Evolutionary conservation across 1,140 invertebrate genomes (phyloP).

Genomic region (Zaprionus kolodkinae): DNA sequence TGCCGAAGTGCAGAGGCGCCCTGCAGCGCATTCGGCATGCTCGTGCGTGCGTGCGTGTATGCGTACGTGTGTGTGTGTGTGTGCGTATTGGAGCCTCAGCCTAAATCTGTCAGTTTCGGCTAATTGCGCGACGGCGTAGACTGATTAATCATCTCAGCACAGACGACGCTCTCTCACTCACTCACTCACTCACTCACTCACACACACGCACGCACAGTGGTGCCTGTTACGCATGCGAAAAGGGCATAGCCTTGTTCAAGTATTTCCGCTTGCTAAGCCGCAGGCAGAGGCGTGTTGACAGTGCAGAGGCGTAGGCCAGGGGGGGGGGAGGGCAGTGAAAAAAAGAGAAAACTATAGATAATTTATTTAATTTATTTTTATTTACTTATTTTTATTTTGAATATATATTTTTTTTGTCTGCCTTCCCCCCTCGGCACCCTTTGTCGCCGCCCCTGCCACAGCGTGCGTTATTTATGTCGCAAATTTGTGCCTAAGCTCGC

Average conservation of each 20-base stretch:
- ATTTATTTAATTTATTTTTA: no score
- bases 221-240: constrained; percentile 45
- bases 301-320: not conserved
- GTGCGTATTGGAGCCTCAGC: constrained; percentile 13
- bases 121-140: constrained; percentile 25
- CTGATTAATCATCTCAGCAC: constrained; percentile 49
- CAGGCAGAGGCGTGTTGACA: not conserved
- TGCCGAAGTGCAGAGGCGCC: not conserved
- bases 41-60: not conserved
- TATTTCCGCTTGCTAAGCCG: constrained; percentile 39
- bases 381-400: not conserved
- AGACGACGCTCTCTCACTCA: not conserved
- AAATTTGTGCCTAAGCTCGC: constrained; percentile 41
- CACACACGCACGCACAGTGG: constrained; percentile 13
- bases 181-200: not conserved
- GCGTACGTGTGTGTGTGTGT: constrained; percentile 13
- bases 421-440: not conserved
- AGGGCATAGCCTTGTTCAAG: constrained; percentile 47
- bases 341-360: no score
- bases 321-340: not conserved
- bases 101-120: constrained; percentile 10
- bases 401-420: not conserved
- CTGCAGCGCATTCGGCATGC: constrained; percentile 12
- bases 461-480: constrained; percentile 64
- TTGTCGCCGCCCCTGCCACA: constrained; percentile 10